Percentiles rank a stretch among this genome's conserved stretches.
Evolutionary conservation across 2,888 invertebrate genomes (phyloP).

Genomic region (Eudiplozoon nipponicum): DNA sequence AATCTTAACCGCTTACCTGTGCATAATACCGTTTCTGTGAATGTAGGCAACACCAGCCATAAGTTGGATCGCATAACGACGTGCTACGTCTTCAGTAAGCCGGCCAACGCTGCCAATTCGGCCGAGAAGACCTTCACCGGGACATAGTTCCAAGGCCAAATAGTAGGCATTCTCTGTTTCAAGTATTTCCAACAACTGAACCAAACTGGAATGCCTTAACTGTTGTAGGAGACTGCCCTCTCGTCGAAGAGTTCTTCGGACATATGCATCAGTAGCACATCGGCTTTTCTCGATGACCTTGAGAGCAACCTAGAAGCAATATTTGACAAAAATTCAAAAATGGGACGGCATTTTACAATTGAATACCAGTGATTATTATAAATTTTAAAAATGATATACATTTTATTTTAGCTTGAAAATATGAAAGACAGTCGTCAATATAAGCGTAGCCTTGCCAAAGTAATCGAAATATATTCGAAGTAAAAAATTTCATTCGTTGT

Average conservation of each 20-base stretch:
- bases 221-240: constrained; percentile 24
- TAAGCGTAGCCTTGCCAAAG: too few species aligned
- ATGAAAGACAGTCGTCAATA: too few species aligned
- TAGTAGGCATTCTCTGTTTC: constrained; percentile 26
- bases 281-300: constrained; percentile 23
- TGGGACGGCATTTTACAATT: too few species aligned
- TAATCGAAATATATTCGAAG: too few species aligned
- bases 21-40: constrained; percentile 23
- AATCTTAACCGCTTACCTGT: constrained; percentile 20
- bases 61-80: constrained; percentile 23
- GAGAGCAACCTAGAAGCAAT: constrained; percentile 3
- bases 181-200: constrained; percentile 24
- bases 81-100: constrained; percentile 22
- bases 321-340: too few species aligned
- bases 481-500: too few species aligned
- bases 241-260: constrained; percentile 23
- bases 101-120: constrained; percentile 22
- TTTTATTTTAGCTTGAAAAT: too few species aligned
- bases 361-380: too few species aligned
- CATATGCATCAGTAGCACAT: constrained; percentile 23
- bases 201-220: constrained; percentile 23
- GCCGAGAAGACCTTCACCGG: constrained; percentile 25
- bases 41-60: constrained; percentile 25
- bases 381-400: too few species aligned
- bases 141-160: constrained; percentile 24